Evolutionary conservation across 2,797 vertebrate genomes (phyloP), one percentile per base, ranked within the genome.

Genomic region (Labroides dimidiatus): DNA sequence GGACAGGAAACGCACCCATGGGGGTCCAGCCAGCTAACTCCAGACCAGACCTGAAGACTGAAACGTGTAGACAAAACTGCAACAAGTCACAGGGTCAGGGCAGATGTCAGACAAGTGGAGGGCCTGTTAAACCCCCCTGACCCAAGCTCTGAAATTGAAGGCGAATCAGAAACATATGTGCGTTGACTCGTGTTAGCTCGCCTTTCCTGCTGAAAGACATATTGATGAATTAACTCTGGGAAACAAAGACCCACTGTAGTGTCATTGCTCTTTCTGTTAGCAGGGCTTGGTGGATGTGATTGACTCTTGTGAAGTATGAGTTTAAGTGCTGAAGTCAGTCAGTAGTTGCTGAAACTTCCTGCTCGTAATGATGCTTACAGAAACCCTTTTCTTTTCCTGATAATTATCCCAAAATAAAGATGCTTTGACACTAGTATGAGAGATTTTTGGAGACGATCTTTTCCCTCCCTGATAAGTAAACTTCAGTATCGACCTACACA

Each of bases 141-240:
- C 86, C 84, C 48, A 4, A 12, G 51, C 48, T 71, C 65, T 84
- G 72, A 88, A 88, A 89, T 63, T 23, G 23, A 81, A 84, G 72
- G 57, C 65, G 73, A 70, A 91, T 89, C 45, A 64, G 60, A 87
- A 92, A 80, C 92, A 93, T 16, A 66, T 91, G 81, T 64, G 55
- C 71, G 51, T 3, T 24, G 14, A 56, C 48, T 64, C 27, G 16
- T 52, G 58, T 67, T 43, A n/a, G 41, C 55, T 58, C 55, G 51
- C 53, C n/a, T 58, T 74, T 75, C 63, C 41, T 71, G 65, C 54
- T 71, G 68, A 71, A 78, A 71, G 58, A 69, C 68, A 59, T 14
- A 12, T 81, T 74, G 78, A 84, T 51, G 42, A 81, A 85, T 82
- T 68, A 64, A 63, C 69, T 44, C 41, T 2, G 33, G 27, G 20